Evolutionary conservation across 2,797 vertebrate genomes (phyloP).

Genomic region (Kryptopterus vitreolus): DNA sequence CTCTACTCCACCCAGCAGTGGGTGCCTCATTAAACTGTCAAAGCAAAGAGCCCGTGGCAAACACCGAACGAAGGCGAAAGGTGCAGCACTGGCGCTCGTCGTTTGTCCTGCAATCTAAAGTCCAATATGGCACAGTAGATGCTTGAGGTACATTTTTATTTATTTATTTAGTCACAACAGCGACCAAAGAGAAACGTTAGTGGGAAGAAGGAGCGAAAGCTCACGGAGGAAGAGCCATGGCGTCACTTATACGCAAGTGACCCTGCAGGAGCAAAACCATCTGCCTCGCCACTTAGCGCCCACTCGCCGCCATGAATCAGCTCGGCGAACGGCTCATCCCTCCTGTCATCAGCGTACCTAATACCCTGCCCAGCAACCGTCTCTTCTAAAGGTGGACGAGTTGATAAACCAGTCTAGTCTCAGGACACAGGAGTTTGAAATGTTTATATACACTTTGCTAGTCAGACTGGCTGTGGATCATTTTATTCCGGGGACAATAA

Average conservation of each 20-base stretch:
- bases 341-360: slow-evolving; percentile 2
- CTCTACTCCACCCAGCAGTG: neutral
- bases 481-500: neutral
- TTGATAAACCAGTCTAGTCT: neutral
- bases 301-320: slow-evolving; percentile 10
- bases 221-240: neutral
- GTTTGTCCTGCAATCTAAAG: slow-evolving; percentile 3
- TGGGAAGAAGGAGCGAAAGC: neutral
- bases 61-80: neutral
- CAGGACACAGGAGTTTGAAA: neutral
- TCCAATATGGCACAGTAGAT: neutral
- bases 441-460: neutral
- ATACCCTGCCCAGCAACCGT: neutral
- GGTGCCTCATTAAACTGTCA: neutral
- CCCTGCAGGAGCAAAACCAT: slow-evolving; percentile 13
- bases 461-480: neutral
- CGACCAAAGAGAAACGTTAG: neutral
- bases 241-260: slow-evolving; percentile 1
- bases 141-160: neutral
- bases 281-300: slow-evolving; percentile 16
- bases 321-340: neutral
- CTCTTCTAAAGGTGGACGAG: neutral
- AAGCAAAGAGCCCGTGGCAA: neutral
- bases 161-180: neutral
- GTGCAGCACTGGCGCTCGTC: neutral